Conservation (phyloP, 2,113 vertebrate genomes). For the Hyla sarda region DNA sequence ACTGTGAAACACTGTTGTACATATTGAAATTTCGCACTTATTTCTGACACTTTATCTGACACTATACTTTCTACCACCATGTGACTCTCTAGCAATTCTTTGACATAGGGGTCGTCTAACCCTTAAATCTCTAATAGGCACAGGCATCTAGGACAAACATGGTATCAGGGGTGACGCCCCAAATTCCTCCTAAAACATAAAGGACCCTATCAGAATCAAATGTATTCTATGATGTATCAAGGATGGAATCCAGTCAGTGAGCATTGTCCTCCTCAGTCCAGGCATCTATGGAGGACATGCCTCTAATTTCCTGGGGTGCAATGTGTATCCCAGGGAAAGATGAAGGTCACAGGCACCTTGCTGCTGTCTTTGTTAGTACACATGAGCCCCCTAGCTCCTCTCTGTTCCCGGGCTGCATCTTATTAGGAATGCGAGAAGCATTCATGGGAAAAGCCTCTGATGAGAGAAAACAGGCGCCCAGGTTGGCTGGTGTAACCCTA, state of each 20-base stretch:
- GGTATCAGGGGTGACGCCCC: too few relatives aligned
- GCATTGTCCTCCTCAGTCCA: background rate
- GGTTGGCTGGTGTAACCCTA: conserved; percentile 42
- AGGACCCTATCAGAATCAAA: background rate
- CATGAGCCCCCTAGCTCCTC: conserved; percentile 44
- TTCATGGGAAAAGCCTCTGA: conserved; percentile 41
- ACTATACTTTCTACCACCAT: too few relatives aligned
- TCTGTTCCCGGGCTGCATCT: conserved; percentile 17
- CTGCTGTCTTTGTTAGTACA: conserved; percentile 51
- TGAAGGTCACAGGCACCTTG: conserved; percentile 51
- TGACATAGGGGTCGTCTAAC: too few relatives aligned
- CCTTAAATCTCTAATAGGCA: too few relatives aligned
- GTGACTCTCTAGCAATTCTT: too few relatives aligned
- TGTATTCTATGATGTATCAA: background rate
- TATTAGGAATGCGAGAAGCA: conserved; percentile 49
- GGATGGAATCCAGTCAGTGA: background rate
- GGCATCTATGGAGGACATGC: conserved; percentile 10
- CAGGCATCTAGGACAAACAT: too few relatives aligned
- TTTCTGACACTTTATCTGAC: too few relatives aligned
- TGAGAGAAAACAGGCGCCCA: conserved; percentile 34
- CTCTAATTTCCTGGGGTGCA: background rate
- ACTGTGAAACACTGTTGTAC: too few relatives aligned
- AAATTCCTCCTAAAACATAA: background rate
- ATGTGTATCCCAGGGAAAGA: conserved; percentile 10
- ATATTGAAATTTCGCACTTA: too few relatives aligned